These are phyloP conservation scores for Silurus meridionalis DNA, from an alignment of 2,113 vertebrate genomes.

Conservation along the genomic window DNA sequence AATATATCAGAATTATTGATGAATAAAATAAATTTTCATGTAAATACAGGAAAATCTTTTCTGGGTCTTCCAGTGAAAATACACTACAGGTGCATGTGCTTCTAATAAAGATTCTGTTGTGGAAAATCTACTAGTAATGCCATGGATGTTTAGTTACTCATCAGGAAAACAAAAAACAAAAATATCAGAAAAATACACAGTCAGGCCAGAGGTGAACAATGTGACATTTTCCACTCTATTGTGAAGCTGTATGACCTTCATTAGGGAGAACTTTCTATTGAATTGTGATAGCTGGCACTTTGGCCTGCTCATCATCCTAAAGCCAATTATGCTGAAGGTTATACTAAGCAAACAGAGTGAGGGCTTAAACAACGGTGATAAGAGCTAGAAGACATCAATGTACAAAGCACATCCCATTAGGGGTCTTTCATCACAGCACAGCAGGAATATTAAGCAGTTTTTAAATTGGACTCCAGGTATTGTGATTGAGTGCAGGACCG, in stretches of 20 bases:
- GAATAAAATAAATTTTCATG: neutral
- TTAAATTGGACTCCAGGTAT: neutral
- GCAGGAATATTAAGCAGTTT: constrained; percentile 23
- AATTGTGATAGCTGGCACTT: neutral
- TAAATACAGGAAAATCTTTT: neutral
- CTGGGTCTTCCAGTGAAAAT: neutral
- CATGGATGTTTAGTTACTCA: no score
- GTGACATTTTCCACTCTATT: constrained; percentile 19
- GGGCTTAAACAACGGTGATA: constrained; percentile 20
- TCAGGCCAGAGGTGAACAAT: neutral
- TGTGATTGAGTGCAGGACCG: neutral
- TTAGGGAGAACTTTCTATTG: neutral
- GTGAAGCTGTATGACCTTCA: neutral
- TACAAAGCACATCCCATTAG: constrained; percentile 29
- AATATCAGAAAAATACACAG: neutral
- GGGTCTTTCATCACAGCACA: constrained; percentile 9
- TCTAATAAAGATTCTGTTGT: neutral
- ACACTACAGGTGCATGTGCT: neutral
- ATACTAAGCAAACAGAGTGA: constrained; percentile 5
- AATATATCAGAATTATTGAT: no score
- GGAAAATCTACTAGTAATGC: neutral
- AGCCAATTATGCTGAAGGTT: constrained; percentile 25
- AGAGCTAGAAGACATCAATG: constrained; percentile 21
- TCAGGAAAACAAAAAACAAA: neutral
- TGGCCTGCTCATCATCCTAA: constrained; percentile 18